Evolutionary conservation across 2,113 vertebrate genomes (phyloP).

Genomic region (Corydoras sp.): DNA sequence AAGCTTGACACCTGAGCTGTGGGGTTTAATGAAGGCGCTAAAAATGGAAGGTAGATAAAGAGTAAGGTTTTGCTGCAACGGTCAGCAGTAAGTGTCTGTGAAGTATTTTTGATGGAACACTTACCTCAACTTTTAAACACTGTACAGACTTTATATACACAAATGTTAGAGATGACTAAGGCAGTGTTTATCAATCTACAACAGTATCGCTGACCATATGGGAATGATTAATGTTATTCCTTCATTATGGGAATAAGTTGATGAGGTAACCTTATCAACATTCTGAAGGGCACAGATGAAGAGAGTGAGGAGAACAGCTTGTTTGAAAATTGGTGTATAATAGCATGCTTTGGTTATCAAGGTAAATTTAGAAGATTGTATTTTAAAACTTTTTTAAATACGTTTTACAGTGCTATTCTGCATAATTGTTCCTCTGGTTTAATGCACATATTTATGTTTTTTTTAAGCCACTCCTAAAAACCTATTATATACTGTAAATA

Average conservation of each 20-base stretch:
- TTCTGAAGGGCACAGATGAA: not conserved
- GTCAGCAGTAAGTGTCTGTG: constrained; percentile 21
- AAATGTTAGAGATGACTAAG: constrained; percentile 18
- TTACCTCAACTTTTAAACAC: constrained; percentile 9
- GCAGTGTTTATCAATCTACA: constrained; percentile 17
- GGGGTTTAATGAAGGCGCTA: constrained; percentile 40
- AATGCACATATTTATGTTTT: too few species aligned
- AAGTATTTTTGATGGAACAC: constrained; percentile 33
- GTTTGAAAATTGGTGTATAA: too few species aligned
- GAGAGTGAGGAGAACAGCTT: too few species aligned
- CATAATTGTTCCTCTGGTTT: too few species aligned
- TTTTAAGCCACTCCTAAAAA: too few species aligned
- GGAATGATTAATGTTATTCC: constrained; percentile 25
- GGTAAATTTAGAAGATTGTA: too few species aligned
- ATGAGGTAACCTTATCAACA: not conserved
- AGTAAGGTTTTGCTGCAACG: constrained; percentile 20
- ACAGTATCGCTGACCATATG: constrained; percentile 25
- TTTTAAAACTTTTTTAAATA: too few species aligned
- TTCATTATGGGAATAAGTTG: constrained; percentile 18
- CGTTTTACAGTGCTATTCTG: too few species aligned
- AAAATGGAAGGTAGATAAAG: constrained; percentile 23
- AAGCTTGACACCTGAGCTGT: constrained; percentile 27
- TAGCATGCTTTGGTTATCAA: too few species aligned
- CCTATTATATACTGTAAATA: too few species aligned
- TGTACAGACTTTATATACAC: constrained; percentile 1